Conservation (phyloP, 1,140 invertebrate species). For the Cyrtorhinus lividipennis region DNA sequence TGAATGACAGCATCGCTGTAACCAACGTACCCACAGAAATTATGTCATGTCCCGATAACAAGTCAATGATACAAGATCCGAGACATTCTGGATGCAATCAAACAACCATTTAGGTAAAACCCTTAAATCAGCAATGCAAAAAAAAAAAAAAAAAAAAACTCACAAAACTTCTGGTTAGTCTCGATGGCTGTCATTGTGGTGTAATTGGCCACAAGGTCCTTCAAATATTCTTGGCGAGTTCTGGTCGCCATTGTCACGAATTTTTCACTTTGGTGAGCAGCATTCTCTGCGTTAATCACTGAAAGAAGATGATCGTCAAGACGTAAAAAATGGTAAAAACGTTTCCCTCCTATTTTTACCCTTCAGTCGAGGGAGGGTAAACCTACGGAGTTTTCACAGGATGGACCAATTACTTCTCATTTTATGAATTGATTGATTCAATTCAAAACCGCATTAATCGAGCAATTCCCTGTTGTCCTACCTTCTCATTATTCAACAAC, state of each 20-base stretch:
- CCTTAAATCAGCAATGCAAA: neutral
- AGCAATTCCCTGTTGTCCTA: too few relatives aligned
- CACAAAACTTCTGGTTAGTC: constrained; percentile 78
- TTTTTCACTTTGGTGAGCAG: constrained; percentile 88
- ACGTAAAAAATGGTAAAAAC: neutral
- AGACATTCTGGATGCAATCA: too few relatives aligned
- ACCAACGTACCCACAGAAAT: constrained; percentile 15
- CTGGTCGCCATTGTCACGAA: constrained; percentile 94
- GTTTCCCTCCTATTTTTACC: too few relatives aligned
- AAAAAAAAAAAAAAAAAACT: too few relatives aligned
- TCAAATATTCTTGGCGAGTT: constrained; percentile 90
- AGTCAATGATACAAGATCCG: too few relatives aligned
- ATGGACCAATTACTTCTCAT: too few relatives aligned
- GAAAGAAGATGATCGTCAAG: constrained; percentile 16
- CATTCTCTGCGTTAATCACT: constrained; percentile 95
- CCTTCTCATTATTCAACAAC: too few relatives aligned
- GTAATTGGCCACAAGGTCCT: constrained; percentile 78
- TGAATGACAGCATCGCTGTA: constrained; percentile 50
- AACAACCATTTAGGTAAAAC: neutral
- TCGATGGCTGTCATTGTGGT: constrained; percentile 66
- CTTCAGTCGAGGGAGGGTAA: too few relatives aligned
- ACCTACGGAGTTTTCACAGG: too few relatives aligned
- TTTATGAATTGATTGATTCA: too few relatives aligned
- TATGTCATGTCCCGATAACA: too few relatives aligned
- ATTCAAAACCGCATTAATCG: too few relatives aligned